Evolutionary conservation across 2,888 invertebrate species (phyloP), one percentile per base, ranked within the genome.

Genomic region (Parthenolecanium corni): DNA sequence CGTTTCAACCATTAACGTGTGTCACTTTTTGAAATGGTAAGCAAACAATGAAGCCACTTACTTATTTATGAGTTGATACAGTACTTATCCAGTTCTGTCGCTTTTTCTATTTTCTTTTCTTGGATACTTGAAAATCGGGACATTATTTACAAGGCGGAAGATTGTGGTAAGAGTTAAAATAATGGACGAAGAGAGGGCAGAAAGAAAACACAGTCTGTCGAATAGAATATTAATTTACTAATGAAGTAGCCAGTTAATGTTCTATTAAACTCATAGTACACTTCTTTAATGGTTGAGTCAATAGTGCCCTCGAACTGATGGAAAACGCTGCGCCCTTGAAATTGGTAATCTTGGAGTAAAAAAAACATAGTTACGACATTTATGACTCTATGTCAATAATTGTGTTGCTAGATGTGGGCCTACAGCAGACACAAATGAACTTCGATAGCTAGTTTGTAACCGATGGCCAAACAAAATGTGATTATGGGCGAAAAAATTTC

Each of bases 61-160:
- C 40, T 20, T 54, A 54, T 54, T 31, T 54, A 54, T 54, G 54
- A 54, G 54, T 54, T 54, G 54, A 54, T 54, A 54, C 54, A 40
- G 54, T 54, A 54, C 54, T 54, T 54, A 54, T 23, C 40, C 53
- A 44, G 18, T n/a, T 18, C 44, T 31, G 18, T 44, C 54, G 54
- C 40, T 54, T 31, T 31, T 31, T 31, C 31, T 31, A 31, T 31
- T 31, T 31, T 31, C 31, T 31, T 21, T 42, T 54, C 16, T 38
- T 40, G 40, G 40, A 54, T 54, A 54, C 54, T 54, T 42, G 54
- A 54, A 54, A 51, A 54, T 16, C 38, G 52, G 54, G 42, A 54
- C 42, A 54, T 54, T 54, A 54, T 54, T 54, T 54, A 54, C 54
- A 36, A 16, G 54, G 21, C 40, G 54, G 42, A 38, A 54, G 31